phyloP scores from a whole-genome alignment of 1,140 invertebrate species.

The Diploscapter pachys region DNA sequence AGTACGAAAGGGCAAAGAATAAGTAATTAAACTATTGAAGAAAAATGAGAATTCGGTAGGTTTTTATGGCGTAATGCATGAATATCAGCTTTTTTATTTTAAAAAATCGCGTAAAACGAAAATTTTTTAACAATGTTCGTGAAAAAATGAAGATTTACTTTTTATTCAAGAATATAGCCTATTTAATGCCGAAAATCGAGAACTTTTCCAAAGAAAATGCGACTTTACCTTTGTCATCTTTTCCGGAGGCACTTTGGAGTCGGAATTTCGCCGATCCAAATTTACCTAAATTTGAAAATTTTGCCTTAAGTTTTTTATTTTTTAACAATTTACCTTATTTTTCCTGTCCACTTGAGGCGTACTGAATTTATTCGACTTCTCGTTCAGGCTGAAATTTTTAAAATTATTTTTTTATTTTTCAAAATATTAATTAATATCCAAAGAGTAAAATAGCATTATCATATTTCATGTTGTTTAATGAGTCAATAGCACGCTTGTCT shows the following conservation, averaged over 20 bases:
- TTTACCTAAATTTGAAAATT: neutral
- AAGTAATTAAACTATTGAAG: too few species aligned
- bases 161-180: neutral
- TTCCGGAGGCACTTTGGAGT: neutral
- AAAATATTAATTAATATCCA: too few species aligned
- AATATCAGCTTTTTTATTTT: too few species aligned
- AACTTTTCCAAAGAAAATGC: slow-evolving; percentile 6
- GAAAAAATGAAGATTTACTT: too few species aligned
- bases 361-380: slow-evolving; percentile 21
- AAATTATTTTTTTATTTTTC: neutral
- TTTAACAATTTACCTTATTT: slow-evolving; percentile 19
- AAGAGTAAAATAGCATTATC: too few species aligned
- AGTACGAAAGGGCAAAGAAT: too few species aligned
- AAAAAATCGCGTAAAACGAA: too few species aligned
- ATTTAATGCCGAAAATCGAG: neutral
- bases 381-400: slow-evolving; percentile 18
- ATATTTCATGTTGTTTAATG: too few species aligned
- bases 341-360: slow-evolving; percentile 27
- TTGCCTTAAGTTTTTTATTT: slow-evolving; percentile 22
- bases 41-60: too few species aligned
- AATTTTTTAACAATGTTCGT: too few species aligned
- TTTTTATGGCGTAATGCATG: too few species aligned
- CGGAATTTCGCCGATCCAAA: neutral
- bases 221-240: slow-evolving; percentile 2
- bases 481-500: too few species aligned